Conservation (phyloP, 2,888 invertebrate species). For the Exocentrus adspersus region DNA sequence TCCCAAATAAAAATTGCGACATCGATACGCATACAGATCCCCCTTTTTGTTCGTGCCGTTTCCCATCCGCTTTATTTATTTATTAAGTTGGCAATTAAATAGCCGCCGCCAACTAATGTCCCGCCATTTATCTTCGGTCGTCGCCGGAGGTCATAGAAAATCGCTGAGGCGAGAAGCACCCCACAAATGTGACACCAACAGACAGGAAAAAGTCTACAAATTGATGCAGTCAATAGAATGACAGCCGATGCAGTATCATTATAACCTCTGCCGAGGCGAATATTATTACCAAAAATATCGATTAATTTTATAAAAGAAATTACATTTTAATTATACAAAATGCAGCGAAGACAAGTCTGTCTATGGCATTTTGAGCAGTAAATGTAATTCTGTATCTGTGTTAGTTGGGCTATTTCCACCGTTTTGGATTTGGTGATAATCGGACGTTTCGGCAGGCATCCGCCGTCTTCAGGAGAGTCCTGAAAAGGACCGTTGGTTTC, state of each 20-base stretch:
- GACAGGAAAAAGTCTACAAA: constrained; percentile 58
- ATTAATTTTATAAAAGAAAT: no score
- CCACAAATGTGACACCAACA: constrained; percentile 52
- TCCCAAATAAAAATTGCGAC: constrained; percentile 10
- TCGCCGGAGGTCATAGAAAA: constrained; percentile 55
- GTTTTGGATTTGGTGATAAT: no score
- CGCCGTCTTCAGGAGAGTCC: no score
- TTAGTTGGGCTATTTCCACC: no score
- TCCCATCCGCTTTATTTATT: constrained; percentile 38
- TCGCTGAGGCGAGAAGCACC: constrained; percentile 50
- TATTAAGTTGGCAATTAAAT: constrained; percentile 57
- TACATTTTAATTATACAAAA: no score
- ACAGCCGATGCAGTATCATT: constrained; percentile 48
- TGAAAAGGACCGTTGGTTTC: no score
- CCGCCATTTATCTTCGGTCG: constrained; percentile 54
- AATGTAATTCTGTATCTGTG: no score
- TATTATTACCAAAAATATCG: no score
- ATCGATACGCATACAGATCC: constrained; percentile 4
- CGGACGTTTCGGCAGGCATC: no score
- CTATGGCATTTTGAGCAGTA: no score
- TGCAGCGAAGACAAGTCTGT: no score
- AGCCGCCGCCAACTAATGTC: constrained; percentile 50
- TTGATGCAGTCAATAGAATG: constrained; percentile 58
- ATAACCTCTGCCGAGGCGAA: constrained; percentile 19
- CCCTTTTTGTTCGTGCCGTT: constrained; percentile 16